Evolutionary conservation across 2,888 invertebrate genomes (phyloP).

Genomic region (Pollenia amentaria): DNA sequence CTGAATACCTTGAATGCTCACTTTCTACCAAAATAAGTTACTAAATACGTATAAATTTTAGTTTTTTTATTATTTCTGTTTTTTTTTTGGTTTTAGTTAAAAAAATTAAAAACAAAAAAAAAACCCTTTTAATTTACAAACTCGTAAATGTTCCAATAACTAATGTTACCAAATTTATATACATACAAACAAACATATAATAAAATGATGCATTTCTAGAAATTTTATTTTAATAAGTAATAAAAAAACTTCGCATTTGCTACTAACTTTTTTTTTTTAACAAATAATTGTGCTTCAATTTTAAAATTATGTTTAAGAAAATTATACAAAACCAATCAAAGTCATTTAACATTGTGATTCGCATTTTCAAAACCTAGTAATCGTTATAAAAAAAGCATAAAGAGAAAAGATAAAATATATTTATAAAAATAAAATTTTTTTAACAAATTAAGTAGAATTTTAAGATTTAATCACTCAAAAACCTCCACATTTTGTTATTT

Average conservation of each 20-base stretch:
- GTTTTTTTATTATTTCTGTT: not conserved
- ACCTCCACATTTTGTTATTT: conserved; percentile 37
- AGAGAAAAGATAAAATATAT: not conserved
- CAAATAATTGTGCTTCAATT: conserved; percentile 17
- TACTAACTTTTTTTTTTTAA: not conserved
- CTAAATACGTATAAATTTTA: conserved; percentile 1
- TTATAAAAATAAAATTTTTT: conserved; percentile 9
- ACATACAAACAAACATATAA: not conserved
- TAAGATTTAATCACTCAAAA: conserved; percentile 35
- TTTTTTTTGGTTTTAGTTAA: conserved; percentile 11
- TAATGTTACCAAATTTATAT: too few species aligned
- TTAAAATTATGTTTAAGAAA: conserved; percentile 13
- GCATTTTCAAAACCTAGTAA: conserved; percentile 63
- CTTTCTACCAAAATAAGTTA: conserved; percentile 45
- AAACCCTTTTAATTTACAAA: not conserved
- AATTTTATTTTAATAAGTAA: conserved; percentile 55
- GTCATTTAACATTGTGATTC: conserved; percentile 72
- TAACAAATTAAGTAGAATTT: conserved; percentile 32
- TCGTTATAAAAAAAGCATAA: not conserved
- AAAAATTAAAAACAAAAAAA: too few species aligned
- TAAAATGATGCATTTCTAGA: conserved; percentile 44
- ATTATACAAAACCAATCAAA: conserved; percentile 30
- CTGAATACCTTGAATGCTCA: conserved; percentile 31
- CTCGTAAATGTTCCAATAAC: not conserved
- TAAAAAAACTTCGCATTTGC: conserved; percentile 28